Conservation (phyloP, 1,140 invertebrate genomes). For the Condylostylus longicornis region DNA sequence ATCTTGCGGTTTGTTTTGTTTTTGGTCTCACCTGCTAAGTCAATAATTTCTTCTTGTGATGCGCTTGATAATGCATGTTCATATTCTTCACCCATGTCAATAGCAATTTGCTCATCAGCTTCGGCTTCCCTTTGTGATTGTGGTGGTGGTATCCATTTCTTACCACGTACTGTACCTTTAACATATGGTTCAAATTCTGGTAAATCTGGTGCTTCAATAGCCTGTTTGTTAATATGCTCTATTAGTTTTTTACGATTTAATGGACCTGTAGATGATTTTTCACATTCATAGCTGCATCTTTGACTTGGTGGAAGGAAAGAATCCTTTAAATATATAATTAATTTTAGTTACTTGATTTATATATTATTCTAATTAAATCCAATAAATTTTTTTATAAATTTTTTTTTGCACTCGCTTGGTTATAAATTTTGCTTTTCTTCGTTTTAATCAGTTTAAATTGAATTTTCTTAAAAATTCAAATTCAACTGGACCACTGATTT, state of each 20-base stretch:
- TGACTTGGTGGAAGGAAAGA: slow-evolving; percentile 89
- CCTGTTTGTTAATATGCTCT: slow-evolving; percentile 95
- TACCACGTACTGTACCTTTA: slow-evolving; percentile 74
- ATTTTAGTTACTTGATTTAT: too few species aligned
- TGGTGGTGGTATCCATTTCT: slow-evolving; percentile 85
- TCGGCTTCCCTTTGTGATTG: slow-evolving; percentile 66
- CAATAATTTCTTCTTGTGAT: slow-evolving; percentile 95
- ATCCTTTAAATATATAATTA: slow-evolving; percentile 79
- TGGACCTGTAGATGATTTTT: slow-evolving; percentile 87
- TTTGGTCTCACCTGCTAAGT: slow-evolving; percentile 76
- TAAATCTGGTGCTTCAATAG: slow-evolving; percentile 91
- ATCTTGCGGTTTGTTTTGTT: background rate
- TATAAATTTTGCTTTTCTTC: too few species aligned
- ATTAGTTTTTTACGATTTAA: slow-evolving; percentile 92
- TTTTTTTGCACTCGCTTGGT: too few species aligned
- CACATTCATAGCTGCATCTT: slow-evolving; percentile 89
- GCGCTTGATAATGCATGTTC: slow-evolving; percentile 81
- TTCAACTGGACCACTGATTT: too few species aligned
- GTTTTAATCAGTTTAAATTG: too few species aligned
- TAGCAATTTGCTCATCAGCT: slow-evolving; percentile 76
- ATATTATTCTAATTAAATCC: too few species aligned
- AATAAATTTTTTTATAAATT: too few species aligned
- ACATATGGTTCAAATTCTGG: slow-evolving; percentile 91
- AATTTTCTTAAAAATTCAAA: too few species aligned
- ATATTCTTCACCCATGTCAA: slow-evolving; percentile 90